Base-by-base conservation (phyloP, 2,113 vertebrate genomes). In the Camelus dromedarius region DNA sequence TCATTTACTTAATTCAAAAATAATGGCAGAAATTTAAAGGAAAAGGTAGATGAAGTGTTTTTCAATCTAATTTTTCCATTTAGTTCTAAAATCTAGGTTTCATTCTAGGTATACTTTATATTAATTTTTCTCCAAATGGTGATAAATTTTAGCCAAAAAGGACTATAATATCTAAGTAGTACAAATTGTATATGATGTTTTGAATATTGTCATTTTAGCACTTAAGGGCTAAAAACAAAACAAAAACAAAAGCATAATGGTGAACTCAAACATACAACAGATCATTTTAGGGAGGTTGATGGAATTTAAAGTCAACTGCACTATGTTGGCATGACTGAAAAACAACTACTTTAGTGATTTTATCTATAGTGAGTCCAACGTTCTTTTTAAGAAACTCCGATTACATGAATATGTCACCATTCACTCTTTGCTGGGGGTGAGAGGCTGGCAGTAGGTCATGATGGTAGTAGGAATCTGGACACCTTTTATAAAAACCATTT, bases 1-100 rank as follows among this genome's bases (percentile, higher is more conserved):
- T 30, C 56, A 69, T 93, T 88, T 79, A 32, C 4, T 88, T 94
- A 69, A 70, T 38, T 97, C 84, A 72, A 52, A 64, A 91, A 66
- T 30, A 89, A 50, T 84, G 24, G 1, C 24, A 69, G 7, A 83
- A 48, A 72, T 76, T 62, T 58, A 90, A 38, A 80, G 48, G 18
- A 38, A 60, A 83, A 67, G 1, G 8, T 82, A 35, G 64, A 46
- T 56, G 69, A 46, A 62, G 11, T 93, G 2, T 24, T 72, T 96
- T 90, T 75, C 38, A 54, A 28, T 48, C 19, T 75, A 6, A 62
- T 77, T 85, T 86, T 30, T 48, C 15, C 15, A 69, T 26, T 91
- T 94, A 35, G n/a, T 72, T 91, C 48, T 95, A 10, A 94, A 89
- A 73, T 81, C 13, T 64, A 46, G 46, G 0, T 73, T 94, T 73